A percentile compares a stretch with the other conserved stretches of the same genome.
These are phyloP conservation scores for Acrobasis repandana DNA, from an alignment of 2,888 invertebrate genomes.

Conservation along the genomic window DNA sequence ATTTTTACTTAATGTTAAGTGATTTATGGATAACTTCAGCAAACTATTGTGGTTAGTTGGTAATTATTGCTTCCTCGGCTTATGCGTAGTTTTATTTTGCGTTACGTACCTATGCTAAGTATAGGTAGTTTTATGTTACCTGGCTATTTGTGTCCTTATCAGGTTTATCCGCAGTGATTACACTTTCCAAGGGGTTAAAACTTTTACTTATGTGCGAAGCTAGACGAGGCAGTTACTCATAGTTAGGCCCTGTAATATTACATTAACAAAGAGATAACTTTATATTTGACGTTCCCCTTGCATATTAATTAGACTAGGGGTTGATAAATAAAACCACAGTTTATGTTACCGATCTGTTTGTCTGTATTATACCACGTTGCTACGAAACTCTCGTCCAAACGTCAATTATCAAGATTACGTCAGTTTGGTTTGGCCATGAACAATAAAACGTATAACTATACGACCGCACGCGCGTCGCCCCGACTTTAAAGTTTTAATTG, in stretches of 20 bases:
- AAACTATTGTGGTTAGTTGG: too few species aligned
- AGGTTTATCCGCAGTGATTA: too few species aligned
- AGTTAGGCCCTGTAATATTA: slow-evolving; percentile 6
- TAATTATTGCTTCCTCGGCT: too few species aligned
- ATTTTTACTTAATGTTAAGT: too few species aligned
- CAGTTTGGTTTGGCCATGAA: slow-evolving; percentile 43
- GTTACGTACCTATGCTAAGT: too few species aligned
- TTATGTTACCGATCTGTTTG: slow-evolving; percentile 19
- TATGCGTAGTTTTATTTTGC: too few species aligned
- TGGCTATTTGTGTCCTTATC: too few species aligned
- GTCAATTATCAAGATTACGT: slow-evolving; percentile 61
- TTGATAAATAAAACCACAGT: slow-evolving; percentile 13
- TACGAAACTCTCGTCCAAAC: slow-evolving; percentile 38
- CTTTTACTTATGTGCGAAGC: neutral
- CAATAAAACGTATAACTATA: slow-evolving; percentile 39
- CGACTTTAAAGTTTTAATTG: slow-evolving; percentile 26
- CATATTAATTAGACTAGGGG: slow-evolving; percentile 16
- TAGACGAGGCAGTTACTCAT: neutral
- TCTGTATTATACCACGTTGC: slow-evolving; percentile 37
- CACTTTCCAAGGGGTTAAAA: too few species aligned
- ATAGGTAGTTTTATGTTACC: too few species aligned
- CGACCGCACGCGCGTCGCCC: slow-evolving; percentile 32
- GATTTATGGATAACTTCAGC: too few species aligned
- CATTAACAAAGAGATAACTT: neutral
- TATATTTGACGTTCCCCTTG: slow-evolving; percentile 11